Conservation (phyloP, 1,140 invertebrate genomes). For the Aphis craccivora region DNA sequence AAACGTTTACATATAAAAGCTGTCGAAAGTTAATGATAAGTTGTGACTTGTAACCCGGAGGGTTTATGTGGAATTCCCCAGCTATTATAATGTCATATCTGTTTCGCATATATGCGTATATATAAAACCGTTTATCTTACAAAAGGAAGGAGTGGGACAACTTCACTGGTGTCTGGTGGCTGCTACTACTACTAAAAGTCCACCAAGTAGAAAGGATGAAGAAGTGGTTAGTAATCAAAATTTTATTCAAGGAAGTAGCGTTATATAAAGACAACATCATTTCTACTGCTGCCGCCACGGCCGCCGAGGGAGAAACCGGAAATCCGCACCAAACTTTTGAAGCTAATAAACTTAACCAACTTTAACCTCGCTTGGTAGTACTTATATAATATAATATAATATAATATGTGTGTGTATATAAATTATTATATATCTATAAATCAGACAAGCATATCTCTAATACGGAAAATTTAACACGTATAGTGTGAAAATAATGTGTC, state of each 20-base stretch:
- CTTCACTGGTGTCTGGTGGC: background rate
- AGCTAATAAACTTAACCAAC: slow-evolving; percentile 51
- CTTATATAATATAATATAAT: slow-evolving; percentile 8
- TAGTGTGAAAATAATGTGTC: background rate
- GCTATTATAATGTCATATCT: background rate
- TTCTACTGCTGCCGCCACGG: background rate
- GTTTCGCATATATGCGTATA: slow-evolving; percentile 12
- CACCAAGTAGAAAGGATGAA: background rate
- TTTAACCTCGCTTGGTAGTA: background rate
- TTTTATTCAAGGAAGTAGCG: slow-evolving; percentile 42
- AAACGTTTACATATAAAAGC: slow-evolving; percentile 23
- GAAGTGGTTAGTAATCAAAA: slow-evolving; percentile 34
- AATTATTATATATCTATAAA: background rate
- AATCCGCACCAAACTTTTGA: slow-evolving; percentile 47
- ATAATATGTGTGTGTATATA: background rate
- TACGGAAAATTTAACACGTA: background rate
- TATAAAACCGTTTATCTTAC: slow-evolving; percentile 40
- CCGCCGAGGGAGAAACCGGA: slow-evolving; percentile 38
- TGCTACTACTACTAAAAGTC: background rate
- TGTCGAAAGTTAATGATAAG: slow-evolving; percentile 44
- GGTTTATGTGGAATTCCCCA: background rate
- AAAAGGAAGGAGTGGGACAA: background rate
- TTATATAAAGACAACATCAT: background rate
- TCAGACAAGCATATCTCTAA: background rate
- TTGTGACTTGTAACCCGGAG: slow-evolving; percentile 33